These are phyloP conservation scores for Benthosema pterotum DNA, from an alignment of 2,797 vertebrate species.

Conservation along the genomic window DNA sequence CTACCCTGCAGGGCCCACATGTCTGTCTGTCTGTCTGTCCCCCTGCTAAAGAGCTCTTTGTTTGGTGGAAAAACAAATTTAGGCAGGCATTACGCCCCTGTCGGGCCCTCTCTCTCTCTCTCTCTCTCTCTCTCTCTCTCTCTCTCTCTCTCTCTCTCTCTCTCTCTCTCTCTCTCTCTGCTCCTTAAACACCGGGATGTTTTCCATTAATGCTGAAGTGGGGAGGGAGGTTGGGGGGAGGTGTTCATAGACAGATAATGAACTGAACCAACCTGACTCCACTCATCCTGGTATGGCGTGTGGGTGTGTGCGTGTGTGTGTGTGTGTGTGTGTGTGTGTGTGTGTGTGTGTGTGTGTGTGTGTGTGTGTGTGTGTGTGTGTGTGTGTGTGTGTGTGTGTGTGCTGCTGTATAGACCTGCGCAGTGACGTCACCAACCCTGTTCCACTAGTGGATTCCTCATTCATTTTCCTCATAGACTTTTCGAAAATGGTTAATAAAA, in stretches of 20 bases:
- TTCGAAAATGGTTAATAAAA: no score
- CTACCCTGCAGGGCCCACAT: constrained; percentile 6
- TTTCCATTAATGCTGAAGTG: constrained; percentile 42
- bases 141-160: no score
- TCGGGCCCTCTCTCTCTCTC: no score
- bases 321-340: constrained; percentile 11
- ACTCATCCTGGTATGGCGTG: neutral
- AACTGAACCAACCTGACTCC: constrained; percentile 11
- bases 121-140: no score
- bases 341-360: constrained; percentile 9
- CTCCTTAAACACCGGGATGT: constrained; percentile 42
- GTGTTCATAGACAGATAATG: constrained; percentile 31
- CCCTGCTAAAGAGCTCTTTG: constrained; percentile 42
- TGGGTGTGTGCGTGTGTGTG: neutral
- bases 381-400: neutral
- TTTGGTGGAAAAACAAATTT: constrained; percentile 47
- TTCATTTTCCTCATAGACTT: no score
- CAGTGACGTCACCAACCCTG: no score
- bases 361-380: neutral
- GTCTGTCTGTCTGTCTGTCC: no score
- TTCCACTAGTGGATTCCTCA: no score
- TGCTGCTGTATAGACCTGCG: no score
- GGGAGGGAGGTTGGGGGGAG: constrained; percentile 12
- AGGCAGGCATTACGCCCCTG: constrained; percentile 16
- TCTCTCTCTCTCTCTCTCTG: no score